Base-by-base conservation (phyloP, 2,888 invertebrate genomes). In the Timandra comae region DNA sequence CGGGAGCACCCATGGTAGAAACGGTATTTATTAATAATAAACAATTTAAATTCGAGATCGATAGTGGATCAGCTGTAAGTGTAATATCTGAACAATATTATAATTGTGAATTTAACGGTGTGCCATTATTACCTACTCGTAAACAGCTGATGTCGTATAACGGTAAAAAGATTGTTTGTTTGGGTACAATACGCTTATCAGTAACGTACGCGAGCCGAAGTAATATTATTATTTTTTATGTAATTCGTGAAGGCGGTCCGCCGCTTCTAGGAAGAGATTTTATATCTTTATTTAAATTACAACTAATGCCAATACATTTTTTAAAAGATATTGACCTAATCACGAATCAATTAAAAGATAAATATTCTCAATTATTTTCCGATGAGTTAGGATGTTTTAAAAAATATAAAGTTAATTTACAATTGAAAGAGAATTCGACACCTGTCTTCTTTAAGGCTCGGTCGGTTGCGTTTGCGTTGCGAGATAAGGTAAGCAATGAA, bases 201-300 rank as follows among this genome's bases (percentile, higher is more conserved):
- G 33, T 50, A 1, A 24, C 10, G 3, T 56, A 46, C 16, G 20
- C 7, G 7, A 35, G 27, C 0, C 16, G 13, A 25, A 37, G 43
- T 4, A 39, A 33, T 8, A 3, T 6, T n/a, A n/a, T 53, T 0
- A 22, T 34, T 20, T 25, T 50, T 0, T 41, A 43, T 10, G 46
- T 56, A 0, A 39, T 56, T n/a, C n/a, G n/a, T n/a, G n/a, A n/a
- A n/a, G n/a, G n/a, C n/a, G n/a, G n/a, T n/a, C n/a, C n/a, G n/a
- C 44, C 50, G 8, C 26, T 52, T 0, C 13, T 50, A 5, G 49
- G 48, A 3, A 25, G 49, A 1, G 48, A 50, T 41, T 46, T 46
- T 30, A 45, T 51, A 7, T n/a, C n/a, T n/a, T n/a, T n/a, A n/a
- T n/a, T n/a, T n/a, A n/a, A n/a, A n/a, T n/a, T n/a, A n/a, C n/a